A percentile compares a stretch with the other conserved stretches of the same genome.
phyloP scores from a whole-genome alignment of 2,113 vertebrate species.

The Coturnix japonica region DNA sequence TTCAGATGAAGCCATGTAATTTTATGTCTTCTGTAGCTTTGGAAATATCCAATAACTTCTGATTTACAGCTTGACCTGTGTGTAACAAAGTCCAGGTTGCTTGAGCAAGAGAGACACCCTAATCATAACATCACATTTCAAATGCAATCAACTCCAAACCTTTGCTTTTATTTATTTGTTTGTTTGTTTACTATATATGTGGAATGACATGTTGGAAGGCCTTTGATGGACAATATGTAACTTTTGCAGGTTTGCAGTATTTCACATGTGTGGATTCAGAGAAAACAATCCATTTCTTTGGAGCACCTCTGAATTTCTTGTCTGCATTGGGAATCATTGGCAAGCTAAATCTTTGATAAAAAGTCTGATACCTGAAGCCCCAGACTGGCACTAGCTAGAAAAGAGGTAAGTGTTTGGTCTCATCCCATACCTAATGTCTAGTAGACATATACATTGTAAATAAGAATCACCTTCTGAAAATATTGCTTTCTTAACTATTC shows the following conservation, averaged over 20 bases:
- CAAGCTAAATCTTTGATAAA: not conserved
- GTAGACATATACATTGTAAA: not conserved
- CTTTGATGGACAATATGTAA: not conserved
- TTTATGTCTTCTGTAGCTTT: not conserved
- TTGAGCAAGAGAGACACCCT: not conserved
- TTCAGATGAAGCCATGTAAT: constrained; percentile 5
- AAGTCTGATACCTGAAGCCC: not conserved
- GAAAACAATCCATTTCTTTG: not conserved
- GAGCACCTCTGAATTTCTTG: not conserved
- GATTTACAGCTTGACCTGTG: not conserved
- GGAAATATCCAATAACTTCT: not conserved
- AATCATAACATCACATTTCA: not conserved
- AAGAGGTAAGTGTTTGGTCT: not conserved
- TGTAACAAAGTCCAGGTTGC: not conserved
- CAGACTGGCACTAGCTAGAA: not conserved
- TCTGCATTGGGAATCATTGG: not conserved
- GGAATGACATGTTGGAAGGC: not conserved
- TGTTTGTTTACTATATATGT: not conserved
- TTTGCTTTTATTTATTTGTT: not conserved
- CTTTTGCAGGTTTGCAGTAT: not conserved
- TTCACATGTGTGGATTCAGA: not conserved
- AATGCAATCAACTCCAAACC: not conserved
- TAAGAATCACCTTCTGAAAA: not conserved
- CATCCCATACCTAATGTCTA: not conserved
- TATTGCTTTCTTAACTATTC: not conserved